These are phyloP conservation scores for Mythimna loreyi DNA, from an alignment of 2,888 invertebrate species.

Conservation along the genomic window DNA sequence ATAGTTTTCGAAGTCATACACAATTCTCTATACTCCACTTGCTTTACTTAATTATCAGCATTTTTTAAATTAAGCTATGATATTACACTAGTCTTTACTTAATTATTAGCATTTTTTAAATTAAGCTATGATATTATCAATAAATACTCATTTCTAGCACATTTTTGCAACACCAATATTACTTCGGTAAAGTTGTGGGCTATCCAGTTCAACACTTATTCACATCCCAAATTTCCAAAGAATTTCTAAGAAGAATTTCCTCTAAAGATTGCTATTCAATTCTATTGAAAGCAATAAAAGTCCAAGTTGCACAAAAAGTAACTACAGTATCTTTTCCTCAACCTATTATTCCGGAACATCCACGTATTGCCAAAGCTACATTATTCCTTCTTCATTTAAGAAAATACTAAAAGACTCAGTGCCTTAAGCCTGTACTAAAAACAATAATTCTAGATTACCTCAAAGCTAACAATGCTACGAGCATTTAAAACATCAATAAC, in stretches of 20 bases:
- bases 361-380: background rate
- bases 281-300: background rate
- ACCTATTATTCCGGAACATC: background rate
- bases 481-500: constrained; percentile 36
- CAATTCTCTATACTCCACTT: no score
- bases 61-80: no score
- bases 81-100: no score
- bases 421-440: background rate
- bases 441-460: constrained; percentile 21
- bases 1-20: no score
- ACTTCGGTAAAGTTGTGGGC: no score
- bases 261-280: background rate
- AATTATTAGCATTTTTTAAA: no score
- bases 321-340: background rate
- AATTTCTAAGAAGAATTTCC: background rate
- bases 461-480: constrained; percentile 18
- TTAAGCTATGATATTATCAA: no score
- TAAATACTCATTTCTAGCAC: no score
- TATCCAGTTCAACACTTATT: no score
- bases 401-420: constrained; percentile 33
- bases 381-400: background rate
- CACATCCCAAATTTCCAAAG: no score
- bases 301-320: background rate
- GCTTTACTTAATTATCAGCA: no score
- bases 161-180: no score